Conservation (phyloP, 2,797 vertebrate genomes). For the Synanceia verrucosa region DNA sequence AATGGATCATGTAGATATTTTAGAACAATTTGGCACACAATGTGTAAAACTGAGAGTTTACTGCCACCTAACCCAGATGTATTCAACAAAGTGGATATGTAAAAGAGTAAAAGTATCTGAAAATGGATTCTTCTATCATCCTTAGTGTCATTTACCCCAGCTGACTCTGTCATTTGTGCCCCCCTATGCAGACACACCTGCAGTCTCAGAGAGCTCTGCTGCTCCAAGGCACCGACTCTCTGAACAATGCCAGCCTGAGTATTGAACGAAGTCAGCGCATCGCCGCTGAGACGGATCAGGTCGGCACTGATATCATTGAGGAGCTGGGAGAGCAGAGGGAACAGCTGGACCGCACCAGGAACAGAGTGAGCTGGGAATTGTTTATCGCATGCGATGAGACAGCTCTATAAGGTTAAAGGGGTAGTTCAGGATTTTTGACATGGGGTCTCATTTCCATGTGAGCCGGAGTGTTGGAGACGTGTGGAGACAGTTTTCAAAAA, state of each 20-base stretch:
- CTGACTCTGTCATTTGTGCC: background rate
- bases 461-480: too few species aligned
- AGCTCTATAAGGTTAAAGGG: too few species aligned
- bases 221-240: conserved; percentile 90
- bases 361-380: conserved; percentile 82
- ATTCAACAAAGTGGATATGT: background rate
- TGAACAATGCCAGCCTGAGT: conserved; percentile 91
- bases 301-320: conserved; percentile 94
- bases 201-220: conserved; percentile 92
- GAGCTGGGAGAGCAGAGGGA: conserved; percentile 96
- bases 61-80: background rate
- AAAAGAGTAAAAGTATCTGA: background rate
- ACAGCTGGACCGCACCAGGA: conserved; percentile 91
- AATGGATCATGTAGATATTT: background rate
- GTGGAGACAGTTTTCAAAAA: too few species aligned
- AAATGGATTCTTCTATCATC: background rate
- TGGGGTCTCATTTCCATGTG: too few species aligned
- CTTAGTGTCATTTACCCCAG: background rate
- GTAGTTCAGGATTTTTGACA: too few species aligned
- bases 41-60: background rate
- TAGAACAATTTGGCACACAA: background rate
- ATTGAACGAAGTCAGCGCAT: conserved; percentile 93
- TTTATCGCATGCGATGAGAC: too few species aligned
- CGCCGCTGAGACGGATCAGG: conserved; percentile 91
- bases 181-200: conserved; percentile 83